Evolutionary conservation across 2,797 vertebrate species (phyloP), one percentile per base, ranked within the genome.

Genomic region (Myotis daubentonii): DNA sequence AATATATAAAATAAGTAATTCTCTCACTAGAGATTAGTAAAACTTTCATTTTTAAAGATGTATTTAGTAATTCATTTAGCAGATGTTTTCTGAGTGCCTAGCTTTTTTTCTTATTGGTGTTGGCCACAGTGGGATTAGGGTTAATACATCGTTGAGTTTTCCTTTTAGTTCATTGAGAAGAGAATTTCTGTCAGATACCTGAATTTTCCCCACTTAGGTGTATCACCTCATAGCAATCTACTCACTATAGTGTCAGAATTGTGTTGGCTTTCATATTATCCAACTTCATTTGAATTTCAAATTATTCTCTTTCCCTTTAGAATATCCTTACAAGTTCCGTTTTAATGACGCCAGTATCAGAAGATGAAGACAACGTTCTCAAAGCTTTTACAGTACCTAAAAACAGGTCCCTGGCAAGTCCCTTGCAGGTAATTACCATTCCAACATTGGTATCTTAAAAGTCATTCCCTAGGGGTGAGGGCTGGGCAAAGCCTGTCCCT

Each of bases 301-400:
- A 96, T 94, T 76, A 65, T 89, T 82, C 87, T 94, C 85, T 94
- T 87, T 87, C 80, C 96, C 13, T 96, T 96, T 95, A 99, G 99
- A 99, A 99, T 98, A 98, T 99, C 91, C 98, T 99, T 85, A 99
- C 99, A 3, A 99, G 99, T 98, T 99, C 99, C 86, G 94, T 99
- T 98, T 97, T 99, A 98, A 99, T 99, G 98, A 98, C 98, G 80
- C 98, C 98, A 0, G 96, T 98, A n/a, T 98, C 97, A 85, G 99
- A 99, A 98, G 99, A 99, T 94, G 99, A 99, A 86, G 98, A 99
- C 13, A 98, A 98, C 97, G 99, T 99, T 97, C 98, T 98, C 94
- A 99, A 99, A 98, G 96, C 97, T 68, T 99, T 99, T 98, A 98
- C 99, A 85, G 97, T 98, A 79, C 98, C 99, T 96, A 99, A 98